phyloP scores from a whole-genome alignment of 1,140 invertebrate genomes.

The Maconellicoccus hirsutus region DNA sequence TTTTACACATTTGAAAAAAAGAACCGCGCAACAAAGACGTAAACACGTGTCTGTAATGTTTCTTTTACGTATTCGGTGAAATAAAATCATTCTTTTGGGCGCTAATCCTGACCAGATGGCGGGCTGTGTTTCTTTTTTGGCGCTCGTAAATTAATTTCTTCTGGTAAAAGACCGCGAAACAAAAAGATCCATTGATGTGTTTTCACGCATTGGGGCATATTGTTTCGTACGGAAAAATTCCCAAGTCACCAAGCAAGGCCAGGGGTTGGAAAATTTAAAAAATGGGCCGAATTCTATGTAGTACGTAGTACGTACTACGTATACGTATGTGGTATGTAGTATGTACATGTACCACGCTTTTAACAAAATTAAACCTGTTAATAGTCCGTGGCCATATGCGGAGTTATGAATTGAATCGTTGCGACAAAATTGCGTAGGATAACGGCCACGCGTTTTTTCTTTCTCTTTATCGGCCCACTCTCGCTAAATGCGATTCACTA shows the following conservation, averaged over 20 bases:
- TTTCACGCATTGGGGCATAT: too few species aligned
- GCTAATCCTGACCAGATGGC: background rate
- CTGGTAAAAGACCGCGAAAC: too few species aligned
- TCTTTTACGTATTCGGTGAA: background rate
- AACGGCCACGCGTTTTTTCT: background rate
- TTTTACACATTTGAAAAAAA: background rate
- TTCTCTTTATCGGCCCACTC: background rate
- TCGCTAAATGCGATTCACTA: background rate
- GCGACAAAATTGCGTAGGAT: constrained; percentile 3
- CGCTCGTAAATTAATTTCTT: too few species aligned
- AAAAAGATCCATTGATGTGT: too few species aligned
- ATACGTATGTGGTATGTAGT: too few species aligned
- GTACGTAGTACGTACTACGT: too few species aligned
- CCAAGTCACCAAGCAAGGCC: too few species aligned
- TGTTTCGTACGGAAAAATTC: too few species aligned
- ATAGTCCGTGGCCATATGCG: constrained; percentile 1
- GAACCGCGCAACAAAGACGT: background rate
- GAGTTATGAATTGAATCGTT: constrained; percentile 2
- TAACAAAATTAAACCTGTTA: constrained; percentile 5
- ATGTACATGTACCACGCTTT: background rate
- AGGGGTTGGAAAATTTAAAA: too few species aligned
- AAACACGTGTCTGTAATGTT: background rate
- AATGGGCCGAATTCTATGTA: too few species aligned
- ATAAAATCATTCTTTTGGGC: background rate
- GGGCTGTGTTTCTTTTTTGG: background rate